These are phyloP conservation scores for Zeus faber DNA, from an alignment of 2,113 vertebrate genomes.

Conservation along the genomic window DNA sequence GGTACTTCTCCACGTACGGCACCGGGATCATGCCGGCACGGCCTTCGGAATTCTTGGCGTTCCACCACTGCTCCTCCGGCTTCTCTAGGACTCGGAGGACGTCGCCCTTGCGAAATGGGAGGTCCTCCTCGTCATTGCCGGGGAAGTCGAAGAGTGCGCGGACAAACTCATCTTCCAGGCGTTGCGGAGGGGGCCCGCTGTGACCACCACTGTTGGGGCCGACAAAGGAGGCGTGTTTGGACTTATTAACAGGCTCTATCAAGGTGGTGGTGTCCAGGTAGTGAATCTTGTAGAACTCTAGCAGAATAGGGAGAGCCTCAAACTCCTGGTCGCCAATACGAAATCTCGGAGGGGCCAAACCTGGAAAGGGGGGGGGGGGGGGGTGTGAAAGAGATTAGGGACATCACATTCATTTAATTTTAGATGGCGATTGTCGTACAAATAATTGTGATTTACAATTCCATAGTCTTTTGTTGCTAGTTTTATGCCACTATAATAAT, in stretches of 20 bases:
- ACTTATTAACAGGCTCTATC: conserved; percentile 93
- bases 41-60: conserved; percentile 91
- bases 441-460: too few relatives aligned
- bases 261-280: conserved; percentile 99
- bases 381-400: background rate
- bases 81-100: conserved; percentile 93
- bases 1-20: conserved; percentile 97
- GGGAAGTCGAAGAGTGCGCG: conserved; percentile 97
- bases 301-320: conserved; percentile 90
- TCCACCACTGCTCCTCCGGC: conserved; percentile 99
- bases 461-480: too few relatives aligned
- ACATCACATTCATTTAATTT: background rate
- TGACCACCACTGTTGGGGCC: conserved; percentile 20
- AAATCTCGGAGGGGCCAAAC: conserved; percentile 82
- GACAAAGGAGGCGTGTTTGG: conserved; percentile 80
- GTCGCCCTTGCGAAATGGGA: conserved; percentile 97
- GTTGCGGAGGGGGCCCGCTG: conserved; percentile 75
- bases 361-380: conserved; percentile 56
- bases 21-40: conserved; percentile 97
- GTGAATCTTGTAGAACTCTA: conserved; percentile 99
- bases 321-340: conserved; percentile 99
- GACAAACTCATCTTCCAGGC: conserved; percentile 90
- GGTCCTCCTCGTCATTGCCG: conserved; percentile 97
- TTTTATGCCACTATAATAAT: too few relatives aligned
- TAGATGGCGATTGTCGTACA: background rate